These are phyloP conservation scores for Hemibagrus guttatus DNA, from an alignment of 2,797 vertebrate genomes.

Conservation along the genomic window DNA sequence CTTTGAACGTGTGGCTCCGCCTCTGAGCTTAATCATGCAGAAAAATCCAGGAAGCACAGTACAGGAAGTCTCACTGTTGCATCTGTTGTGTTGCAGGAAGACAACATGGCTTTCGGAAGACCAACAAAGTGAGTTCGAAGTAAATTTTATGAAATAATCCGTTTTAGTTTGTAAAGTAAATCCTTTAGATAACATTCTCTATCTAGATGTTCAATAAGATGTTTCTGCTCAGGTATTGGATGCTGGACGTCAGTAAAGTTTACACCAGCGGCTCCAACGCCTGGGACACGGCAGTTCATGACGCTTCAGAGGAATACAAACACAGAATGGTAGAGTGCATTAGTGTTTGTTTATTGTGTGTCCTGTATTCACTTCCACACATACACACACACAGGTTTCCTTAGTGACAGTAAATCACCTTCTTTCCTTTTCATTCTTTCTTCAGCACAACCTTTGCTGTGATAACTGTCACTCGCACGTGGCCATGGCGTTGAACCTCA, in stretches of 20 bases:
- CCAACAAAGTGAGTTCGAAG: constrained; percentile 89
- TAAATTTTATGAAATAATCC: background rate
- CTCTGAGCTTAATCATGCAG: too few species aligned
- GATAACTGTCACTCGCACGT: constrained; percentile 99
- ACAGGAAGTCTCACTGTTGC: background rate
- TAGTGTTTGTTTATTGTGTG: background rate
- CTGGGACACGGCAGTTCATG: constrained; percentile 90
- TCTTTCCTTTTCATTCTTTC: background rate
- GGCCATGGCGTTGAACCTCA: constrained; percentile 94
- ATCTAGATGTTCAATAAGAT: background rate
- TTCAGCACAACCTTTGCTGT: constrained; percentile 94
- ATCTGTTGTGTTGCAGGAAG: constrained; percentile 77
- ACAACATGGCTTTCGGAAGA: constrained; percentile 97
- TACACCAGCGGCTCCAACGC: constrained; percentile 78
- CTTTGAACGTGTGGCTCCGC: background rate
- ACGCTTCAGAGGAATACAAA: constrained; percentile 96
- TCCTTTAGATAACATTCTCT: background rate
- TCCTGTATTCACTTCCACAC: too few species aligned
- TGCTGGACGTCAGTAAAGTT: constrained; percentile 87
- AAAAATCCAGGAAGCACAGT: background rate
- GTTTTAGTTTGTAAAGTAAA: background rate
- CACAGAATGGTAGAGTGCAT: constrained; percentile 82
- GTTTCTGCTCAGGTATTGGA: constrained; percentile 84
- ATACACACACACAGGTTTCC: background rate
- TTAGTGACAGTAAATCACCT: background rate